These are phyloP conservation scores for Hydrozoanthus tunicans DNA, from an alignment of 64 coral and sea anemone genomes.

Conservation along the genomic window DNA sequence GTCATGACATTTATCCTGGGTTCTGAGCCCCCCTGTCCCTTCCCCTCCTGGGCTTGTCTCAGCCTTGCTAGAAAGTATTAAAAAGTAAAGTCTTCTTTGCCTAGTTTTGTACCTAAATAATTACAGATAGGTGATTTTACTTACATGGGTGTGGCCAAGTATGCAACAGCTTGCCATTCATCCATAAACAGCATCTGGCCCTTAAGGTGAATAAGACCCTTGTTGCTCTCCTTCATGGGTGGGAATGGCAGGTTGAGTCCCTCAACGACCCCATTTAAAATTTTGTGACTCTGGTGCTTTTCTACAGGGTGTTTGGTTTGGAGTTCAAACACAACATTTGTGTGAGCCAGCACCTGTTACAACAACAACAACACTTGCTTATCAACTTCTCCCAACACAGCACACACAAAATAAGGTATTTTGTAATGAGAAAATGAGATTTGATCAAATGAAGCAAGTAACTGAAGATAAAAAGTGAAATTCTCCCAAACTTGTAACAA, in stretches of 20 bases:
- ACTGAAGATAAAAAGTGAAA: too few relatives aligned
- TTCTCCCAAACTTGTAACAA: too few relatives aligned
- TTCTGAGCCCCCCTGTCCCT: too few relatives aligned
- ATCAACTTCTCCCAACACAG: too few relatives aligned
- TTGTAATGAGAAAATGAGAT: too few relatives aligned
- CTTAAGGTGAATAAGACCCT: slow-evolving; percentile 75
- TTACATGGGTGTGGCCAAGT: slow-evolving; percentile 90
- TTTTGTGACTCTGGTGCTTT: not conserved
- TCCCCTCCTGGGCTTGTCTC: too few relatives aligned
- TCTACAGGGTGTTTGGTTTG: slow-evolving; percentile 20
- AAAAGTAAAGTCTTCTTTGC: too few relatives aligned
- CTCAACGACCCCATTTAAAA: not conserved
- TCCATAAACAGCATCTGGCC: slow-evolving; percentile 91
- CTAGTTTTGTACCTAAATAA: too few relatives aligned
- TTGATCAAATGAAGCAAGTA: too few relatives aligned
- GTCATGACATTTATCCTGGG: too few relatives aligned
- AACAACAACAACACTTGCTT: not conserved
- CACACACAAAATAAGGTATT: too few relatives aligned
- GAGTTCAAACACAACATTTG: slow-evolving; percentile 45
- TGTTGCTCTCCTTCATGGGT: not conserved
- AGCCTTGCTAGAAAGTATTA: too few relatives aligned
- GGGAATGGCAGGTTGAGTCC: not conserved
- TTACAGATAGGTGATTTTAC: not conserved
- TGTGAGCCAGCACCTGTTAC: slow-evolving; percentile 8
- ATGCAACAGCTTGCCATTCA: slow-evolving; percentile 86